Base-by-base conservation (phyloP, 2,888 invertebrate species). In the Perdita meconis region DNA sequence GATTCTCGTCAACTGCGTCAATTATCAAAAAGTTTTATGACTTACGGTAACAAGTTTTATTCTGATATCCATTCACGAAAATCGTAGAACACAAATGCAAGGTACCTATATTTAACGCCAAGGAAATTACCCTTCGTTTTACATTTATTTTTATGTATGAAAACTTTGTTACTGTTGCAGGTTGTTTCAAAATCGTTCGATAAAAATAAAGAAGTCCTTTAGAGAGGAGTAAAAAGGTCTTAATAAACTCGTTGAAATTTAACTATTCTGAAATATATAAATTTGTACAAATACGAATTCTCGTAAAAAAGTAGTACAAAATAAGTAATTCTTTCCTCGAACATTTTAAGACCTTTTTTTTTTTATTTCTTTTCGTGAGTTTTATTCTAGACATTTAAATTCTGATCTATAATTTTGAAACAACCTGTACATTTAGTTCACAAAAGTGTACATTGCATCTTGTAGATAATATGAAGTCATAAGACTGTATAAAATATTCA, bases 401-500 rank as follows among this genome's bases (percentile, higher is more conserved):
- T 47, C 0, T 5, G n/a, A 44, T 22, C 24, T 13, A 60, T n/a
- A 1, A 53, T 38, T 64, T 26, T 53, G 16, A 47, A 36, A 8
- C 34, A 19, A 1, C 34, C 44, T 59, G 40, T 60, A 60, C 0
- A 12, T 22, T 12, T 2, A 40, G 30, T 10, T 16, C n/a, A 30
- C 1, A 8, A 34, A 24, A 10, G 24, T n/a, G 26, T 26, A 40
- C 40, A 40, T 56, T 26, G 16, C 10, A 24, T 63, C n/a, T 50
- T 13, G 10, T 72, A 42, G 34, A 63, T 36, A 42, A 6, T 19
- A 6, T 19, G 44, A 24, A 40, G 38, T 42, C 13, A 34, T 50
- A 61, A 61, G 50, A 57, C 12, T 57, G 61, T 8, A 19, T 10
- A 0, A 56, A 64, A 26, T 63, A 47, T 61, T 47, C 13, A 8